Evolutionary conservation across 2,113 vertebrate genomes (phyloP).

Genomic region (Chauna torquata): DNA sequence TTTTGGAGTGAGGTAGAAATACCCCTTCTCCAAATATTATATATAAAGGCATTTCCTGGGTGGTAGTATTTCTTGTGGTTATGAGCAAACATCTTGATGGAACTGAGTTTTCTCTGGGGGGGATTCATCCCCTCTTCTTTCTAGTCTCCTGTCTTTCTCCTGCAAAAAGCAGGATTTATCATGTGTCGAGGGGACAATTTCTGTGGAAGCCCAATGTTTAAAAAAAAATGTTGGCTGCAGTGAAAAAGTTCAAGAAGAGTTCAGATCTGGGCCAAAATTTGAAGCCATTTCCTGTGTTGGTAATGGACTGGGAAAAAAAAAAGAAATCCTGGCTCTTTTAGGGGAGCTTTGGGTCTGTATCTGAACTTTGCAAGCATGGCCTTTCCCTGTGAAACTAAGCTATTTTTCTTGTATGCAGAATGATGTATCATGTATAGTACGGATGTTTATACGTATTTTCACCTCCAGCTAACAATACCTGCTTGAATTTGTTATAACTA

Average conservation of each 20-base stretch:
- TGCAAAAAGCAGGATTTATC: not conserved
- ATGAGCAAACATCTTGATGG: not conserved
- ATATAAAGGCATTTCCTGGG: not conserved
- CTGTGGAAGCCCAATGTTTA: not conserved
- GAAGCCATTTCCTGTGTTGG: conserved; percentile 19
- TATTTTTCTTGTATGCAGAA: conserved; percentile 23
- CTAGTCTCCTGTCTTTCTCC: not conserved
- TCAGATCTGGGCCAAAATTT: not conserved
- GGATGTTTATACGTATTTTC: conserved; percentile 49
- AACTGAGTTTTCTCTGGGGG: not conserved
- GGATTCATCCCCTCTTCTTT: not conserved
- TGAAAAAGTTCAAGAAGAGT: conserved; percentile 47
- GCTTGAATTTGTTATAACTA: conserved; percentile 31
- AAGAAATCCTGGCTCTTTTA: conserved; percentile 7
- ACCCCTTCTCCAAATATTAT: not conserved
- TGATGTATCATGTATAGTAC: conserved; percentile 25
- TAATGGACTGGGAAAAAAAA: not conserved
- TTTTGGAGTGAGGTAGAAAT: not conserved
- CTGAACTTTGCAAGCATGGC: not conserved
- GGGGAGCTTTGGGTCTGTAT: conserved; percentile 11
- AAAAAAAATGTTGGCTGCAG: conserved; percentile 1
- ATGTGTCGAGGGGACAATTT: not conserved
- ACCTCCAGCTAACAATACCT: conserved; percentile 54
- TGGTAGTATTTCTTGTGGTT: not conserved
- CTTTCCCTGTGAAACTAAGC: not conserved